Conservation (phyloP, 2,888 invertebrate genomes). For the Nymphalis c-album region DNA sequence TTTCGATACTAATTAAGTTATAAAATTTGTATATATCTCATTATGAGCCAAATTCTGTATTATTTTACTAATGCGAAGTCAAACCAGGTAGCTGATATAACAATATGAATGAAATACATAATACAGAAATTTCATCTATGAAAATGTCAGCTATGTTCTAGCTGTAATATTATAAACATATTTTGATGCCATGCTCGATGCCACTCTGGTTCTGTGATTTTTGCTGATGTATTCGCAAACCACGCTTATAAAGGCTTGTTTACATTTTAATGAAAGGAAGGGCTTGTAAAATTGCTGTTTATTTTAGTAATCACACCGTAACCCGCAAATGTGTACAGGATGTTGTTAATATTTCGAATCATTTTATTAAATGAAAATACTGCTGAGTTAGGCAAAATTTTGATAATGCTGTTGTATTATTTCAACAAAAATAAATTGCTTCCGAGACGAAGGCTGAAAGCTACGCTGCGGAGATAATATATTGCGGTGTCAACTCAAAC, state of each 20-base stretch:
- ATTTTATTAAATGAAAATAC: conserved; percentile 8
- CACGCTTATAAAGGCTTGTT: conserved; percentile 45
- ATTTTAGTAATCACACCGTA: conserved; percentile 49
- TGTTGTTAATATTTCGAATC: conserved; percentile 9
- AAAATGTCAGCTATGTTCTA: too few species aligned
- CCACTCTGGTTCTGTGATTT: conserved; percentile 11
- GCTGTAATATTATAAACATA: conserved; percentile 9
- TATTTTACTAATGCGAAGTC: too few species aligned
- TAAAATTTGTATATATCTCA: too few species aligned
- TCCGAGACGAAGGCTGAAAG: conserved; percentile 20
- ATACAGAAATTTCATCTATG: too few species aligned
- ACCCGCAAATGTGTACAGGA: conserved; percentile 38
- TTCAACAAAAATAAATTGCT: conserved; percentile 25
- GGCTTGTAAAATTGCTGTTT: conserved; percentile 59
- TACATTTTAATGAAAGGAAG: conserved; percentile 71
- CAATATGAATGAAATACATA: too few species aligned
- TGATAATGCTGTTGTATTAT: conserved; percentile 20
- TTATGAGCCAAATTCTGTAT: too few species aligned
- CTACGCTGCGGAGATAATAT: conserved; percentile 21
- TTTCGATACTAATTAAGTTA: too few species aligned
- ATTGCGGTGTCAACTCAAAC: conserved; percentile 29
- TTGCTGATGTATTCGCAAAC: conserved; percentile 18
- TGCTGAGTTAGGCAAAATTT: conserved; percentile 10
- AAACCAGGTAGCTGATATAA: too few species aligned
- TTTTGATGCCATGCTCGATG: conserved; percentile 6